Conservation (phyloP, 2,797 vertebrate genomes). For the Alcedo atthis region DNA sequence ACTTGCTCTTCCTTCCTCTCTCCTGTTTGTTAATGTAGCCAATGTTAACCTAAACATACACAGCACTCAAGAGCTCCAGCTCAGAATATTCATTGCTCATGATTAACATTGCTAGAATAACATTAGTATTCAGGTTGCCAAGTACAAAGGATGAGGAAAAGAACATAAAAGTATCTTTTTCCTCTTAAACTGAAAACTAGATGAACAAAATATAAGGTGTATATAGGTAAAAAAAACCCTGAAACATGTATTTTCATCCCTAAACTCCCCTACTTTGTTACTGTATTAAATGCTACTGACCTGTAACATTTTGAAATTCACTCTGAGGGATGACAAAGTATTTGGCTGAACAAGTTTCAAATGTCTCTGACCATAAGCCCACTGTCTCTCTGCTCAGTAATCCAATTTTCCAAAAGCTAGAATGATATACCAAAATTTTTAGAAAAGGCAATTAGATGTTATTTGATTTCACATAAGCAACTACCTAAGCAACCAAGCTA, state of each 20-base stretch:
- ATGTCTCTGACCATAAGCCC: not conserved
- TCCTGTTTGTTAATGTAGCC: not conserved
- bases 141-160: not conserved
- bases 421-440: not conserved
- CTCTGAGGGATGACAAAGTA: not conserved
- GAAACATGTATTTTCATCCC: not conserved
- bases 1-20: not conserved
- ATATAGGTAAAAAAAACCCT: not conserved
- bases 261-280: not conserved
- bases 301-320: not conserved
- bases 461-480: not conserved
- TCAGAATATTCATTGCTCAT: not conserved
- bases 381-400: not conserved
- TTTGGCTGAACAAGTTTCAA: not conserved
- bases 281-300: not conserved
- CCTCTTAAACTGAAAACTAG: not conserved
- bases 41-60: not conserved
- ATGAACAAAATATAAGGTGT: not conserved
- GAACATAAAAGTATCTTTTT: not conserved
- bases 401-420: not conserved
- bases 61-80: not conserved
- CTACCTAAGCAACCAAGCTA: not conserved
- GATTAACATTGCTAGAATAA: not conserved
- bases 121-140: not conserved
- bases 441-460: not conserved